A percentile compares a stretch with the other conserved stretches of the same genome.
These are phyloP conservation scores for Sapajus apella DNA, from an alignment of 2,113 vertebrate genomes.

Conservation along the genomic window DNA sequence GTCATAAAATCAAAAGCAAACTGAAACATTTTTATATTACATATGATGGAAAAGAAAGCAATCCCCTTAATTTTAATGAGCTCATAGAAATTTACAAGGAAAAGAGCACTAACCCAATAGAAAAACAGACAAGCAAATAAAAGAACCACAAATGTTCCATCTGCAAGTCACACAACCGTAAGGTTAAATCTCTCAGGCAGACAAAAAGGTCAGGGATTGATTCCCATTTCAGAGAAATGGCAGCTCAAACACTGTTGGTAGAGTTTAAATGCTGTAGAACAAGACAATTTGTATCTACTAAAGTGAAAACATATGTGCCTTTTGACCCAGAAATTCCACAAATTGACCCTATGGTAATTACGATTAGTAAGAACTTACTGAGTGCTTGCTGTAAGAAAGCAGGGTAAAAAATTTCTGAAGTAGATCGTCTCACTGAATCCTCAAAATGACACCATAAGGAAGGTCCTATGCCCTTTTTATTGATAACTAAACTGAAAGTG, in stretches of 20 bases:
- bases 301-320: not conserved
- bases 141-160: not conserved
- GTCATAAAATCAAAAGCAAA: not conserved
- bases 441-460: not conserved
- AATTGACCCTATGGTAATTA: not conserved
- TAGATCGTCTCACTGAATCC: not conserved
- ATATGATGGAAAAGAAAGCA: not conserved
- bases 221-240: not conserved
- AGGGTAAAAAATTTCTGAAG: not conserved
- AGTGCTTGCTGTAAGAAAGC: not conserved
- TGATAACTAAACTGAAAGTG: not conserved
- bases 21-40: not conserved
- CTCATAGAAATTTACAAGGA: not conserved
- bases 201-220: not conserved
- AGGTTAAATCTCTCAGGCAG: not conserved
- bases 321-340: not conserved
- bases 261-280: not conserved
- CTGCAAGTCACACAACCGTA: not conserved
- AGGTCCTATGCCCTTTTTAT: not conserved
- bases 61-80: not conserved
- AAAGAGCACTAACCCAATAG: not conserved
- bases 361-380: not conserved
- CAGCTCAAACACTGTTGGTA: not conserved
- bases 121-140: not conserved
- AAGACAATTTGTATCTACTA: not conserved